Percentiles rank a stretch among this genome's conserved stretches.
Conservation (phyloP, 2,797 vertebrate species). For the Squalus acanthias region DNA sequence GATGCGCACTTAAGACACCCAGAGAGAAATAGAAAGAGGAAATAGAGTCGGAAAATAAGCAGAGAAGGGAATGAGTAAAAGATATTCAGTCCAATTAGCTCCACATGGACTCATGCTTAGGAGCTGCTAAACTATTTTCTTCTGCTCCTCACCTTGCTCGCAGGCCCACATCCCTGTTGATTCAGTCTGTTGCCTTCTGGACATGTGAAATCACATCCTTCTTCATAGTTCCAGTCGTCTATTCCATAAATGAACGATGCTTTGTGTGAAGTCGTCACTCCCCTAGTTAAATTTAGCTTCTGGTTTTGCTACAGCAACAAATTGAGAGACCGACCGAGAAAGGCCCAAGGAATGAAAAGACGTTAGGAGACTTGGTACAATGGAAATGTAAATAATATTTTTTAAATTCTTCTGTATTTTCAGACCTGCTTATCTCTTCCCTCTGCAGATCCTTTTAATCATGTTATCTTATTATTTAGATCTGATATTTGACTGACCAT, state of each 20-base stretch:
- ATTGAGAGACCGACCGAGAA: background rate
- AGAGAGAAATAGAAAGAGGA: background rate
- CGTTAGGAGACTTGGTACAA: background rate
- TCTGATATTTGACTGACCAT: constrained; percentile 21
- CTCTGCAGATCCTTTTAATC: constrained; percentile 24
- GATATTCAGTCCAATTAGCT: background rate
- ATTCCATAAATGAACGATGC: background rate
- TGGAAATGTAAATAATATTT: constrained; percentile 11
- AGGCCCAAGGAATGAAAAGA: background rate
- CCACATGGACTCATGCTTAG: background rate
- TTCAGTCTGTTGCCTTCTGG: background rate
- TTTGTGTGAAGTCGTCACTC: background rate
- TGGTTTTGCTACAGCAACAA: background rate
- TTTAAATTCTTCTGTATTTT: background rate
- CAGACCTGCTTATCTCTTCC: background rate
- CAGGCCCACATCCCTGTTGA: background rate
- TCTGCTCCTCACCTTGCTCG: background rate
- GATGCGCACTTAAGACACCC: no score
- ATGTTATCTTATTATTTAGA: constrained; percentile 33
- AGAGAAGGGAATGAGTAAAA: background rate
- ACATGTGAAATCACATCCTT: background rate
- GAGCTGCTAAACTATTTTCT: background rate
- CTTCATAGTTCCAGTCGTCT: background rate
- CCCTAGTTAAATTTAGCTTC: background rate
- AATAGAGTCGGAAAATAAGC: background rate